Base-by-base conservation (phyloP, 2,888 invertebrate species). In the Ophion ellenae region DNA sequence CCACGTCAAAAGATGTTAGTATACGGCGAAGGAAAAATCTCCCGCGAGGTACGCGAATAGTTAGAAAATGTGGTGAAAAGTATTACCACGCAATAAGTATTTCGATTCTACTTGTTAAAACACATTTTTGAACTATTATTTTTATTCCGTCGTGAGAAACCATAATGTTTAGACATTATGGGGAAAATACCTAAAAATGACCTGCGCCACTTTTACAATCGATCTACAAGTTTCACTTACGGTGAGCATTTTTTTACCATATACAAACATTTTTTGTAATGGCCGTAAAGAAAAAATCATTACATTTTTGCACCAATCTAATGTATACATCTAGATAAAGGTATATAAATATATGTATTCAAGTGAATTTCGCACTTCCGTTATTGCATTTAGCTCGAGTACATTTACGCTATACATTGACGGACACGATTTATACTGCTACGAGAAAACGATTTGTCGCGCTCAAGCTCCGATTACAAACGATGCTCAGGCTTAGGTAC, bases 361-460 rank as follows among this genome's bases (percentile, higher is more conserved):
- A 36, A 53, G 59, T 47, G 61, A 61, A 61, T n/a, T n/a, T 40
- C 61, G 28, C 28, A 36, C 78, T 75, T 71, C 28, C 79, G 79
- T 83, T 71, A 85, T 85, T 80, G 79, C 71, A 71, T 79, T 36
- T 71, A 53, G 40, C 20, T 57, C 36, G 67, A 63, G 47, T 63
- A 74, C 17, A 14, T 69, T 47, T 61, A 75, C 61, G 14, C 57
- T 69, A 36, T 64, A 10, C 32, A 14, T 53, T 53, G 53, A 53
- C 5, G 17, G 17, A 53, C 17, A 20, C n/a, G 32, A 59, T 61
- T 45, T 53, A 32, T 66, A 66, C 14, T 17, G 28, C 66, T 64
- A 45, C 40, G 78, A 67, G 59, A 61, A 66, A 76, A 69, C 64
- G 80, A 85, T 82, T 76, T 83, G 79, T 82, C 74, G 73, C 67